Evolutionary conservation across 1,140 invertebrate species (phyloP), one percentile per base, ranked within the genome.

Genomic region (Dufourea novaeangliae): DNA sequence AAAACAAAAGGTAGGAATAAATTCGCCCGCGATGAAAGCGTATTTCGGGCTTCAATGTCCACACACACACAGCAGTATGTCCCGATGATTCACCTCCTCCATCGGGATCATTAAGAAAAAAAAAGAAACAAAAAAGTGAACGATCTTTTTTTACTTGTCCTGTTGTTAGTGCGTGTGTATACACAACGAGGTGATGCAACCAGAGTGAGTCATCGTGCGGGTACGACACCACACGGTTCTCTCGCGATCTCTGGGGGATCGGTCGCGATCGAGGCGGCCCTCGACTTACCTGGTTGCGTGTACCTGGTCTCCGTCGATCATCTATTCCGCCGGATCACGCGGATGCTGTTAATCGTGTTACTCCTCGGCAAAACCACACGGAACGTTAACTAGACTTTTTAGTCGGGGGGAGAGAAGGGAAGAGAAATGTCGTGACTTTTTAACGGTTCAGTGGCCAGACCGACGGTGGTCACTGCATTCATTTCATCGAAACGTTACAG

Each of bases 311-410:
- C 44, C 39, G 32, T 6, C 14, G 17, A 17, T 7, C 63, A 52
- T 62, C 27, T 6, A 56, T 59, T 52, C 20, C 62, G 64, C 54
- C 25, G 25, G 22, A 8, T 14, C 54, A 80, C 68, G 71, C 73
- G 37, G 74, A 52, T 84, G 82, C 82, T 84, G 78, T 84, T 84
- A 84, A 84, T 83, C 27, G 61, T 25, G 59, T 84, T 80, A 84
- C 20, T 79, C 20, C n/a, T 59, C 61, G 34, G 54, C 50, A 74
- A 77, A 72, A 56, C 12, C 37, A 80, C 56, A 72, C 61, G 56
- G n/a, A 59, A 71, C 34, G 37, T 73, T 79, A 75, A 39, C 39
- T 11, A 75, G 37, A 29, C 20, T 46, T 14, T 46, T 46, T 46
- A 46, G 41, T 20, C 41, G 14, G 20, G 20, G 46, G 20, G 20